Percentiles rank a stretch among this genome's conserved stretches.
These are phyloP conservation scores for Mactra quadrangularis DNA, from an alignment of 1,140 invertebrate species.

Conservation along the genomic window DNA sequence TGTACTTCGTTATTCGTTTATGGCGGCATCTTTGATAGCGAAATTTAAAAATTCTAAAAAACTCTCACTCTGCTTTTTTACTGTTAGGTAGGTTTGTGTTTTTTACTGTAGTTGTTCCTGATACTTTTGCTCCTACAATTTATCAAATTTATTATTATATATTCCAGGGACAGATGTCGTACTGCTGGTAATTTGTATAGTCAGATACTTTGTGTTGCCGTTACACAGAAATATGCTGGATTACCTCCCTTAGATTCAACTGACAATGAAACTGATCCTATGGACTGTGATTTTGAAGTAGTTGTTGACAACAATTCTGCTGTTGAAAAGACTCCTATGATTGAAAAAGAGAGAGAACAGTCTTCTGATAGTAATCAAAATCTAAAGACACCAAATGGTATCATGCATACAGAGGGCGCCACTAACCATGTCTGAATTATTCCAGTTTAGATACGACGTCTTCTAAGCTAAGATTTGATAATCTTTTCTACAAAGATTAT, in stretches of 20 bases:
- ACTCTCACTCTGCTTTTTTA: too few species aligned
- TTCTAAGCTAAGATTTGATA: background rate
- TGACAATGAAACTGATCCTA: background rate
- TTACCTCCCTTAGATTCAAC: background rate
- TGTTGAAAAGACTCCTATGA: too few species aligned
- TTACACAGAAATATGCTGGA: conserved; percentile 12
- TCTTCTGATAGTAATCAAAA: background rate
- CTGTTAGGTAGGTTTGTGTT: too few species aligned
- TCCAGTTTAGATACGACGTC: background rate
- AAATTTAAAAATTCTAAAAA: too few species aligned
- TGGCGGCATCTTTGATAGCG: too few species aligned
- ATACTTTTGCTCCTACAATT: too few species aligned
- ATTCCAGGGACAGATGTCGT: conserved; percentile 27
- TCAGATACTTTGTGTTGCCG: conserved; percentile 21
- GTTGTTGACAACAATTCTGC: background rate
- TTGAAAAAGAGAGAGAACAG: background rate
- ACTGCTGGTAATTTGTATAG: conserved; percentile 32
- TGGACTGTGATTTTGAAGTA: conserved; percentile 9
- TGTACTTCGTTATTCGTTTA: too few species aligned
- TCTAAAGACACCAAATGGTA: background rate
- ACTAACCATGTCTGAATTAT: background rate
- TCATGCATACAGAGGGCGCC: background rate
- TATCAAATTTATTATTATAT: background rate
- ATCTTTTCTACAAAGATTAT: too few species aligned
- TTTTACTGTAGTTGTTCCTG: too few species aligned